Percentiles rank a stretch among this genome's conserved stretches.
These are phyloP conservation scores for Metallyticus violacea DNA, from an alignment of 2,888 invertebrate species.

Conservation along the genomic window DNA sequence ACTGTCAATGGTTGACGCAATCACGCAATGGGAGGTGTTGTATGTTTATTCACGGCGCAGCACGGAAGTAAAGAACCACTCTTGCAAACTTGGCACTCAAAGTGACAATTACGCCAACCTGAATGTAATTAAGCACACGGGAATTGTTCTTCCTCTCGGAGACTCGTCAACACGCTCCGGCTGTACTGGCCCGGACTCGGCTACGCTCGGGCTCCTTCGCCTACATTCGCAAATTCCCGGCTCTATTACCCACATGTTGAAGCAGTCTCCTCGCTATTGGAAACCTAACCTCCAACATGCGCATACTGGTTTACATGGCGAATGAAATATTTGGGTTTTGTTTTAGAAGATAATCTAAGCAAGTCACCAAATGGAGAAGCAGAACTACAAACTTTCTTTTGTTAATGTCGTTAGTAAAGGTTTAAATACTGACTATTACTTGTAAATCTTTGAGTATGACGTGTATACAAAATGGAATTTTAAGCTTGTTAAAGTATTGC, in stretches of 20 bases:
- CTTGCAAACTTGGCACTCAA: neutral
- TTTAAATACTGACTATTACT: no score
- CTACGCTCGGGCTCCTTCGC: neutral
- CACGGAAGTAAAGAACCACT: neutral
- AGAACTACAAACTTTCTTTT: no score
- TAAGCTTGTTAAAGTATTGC: no score
- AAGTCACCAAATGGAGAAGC: no score
- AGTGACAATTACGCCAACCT: neutral
- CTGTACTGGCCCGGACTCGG: neutral
- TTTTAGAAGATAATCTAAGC: no score
- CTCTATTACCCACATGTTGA: neutral
- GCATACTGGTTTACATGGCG: no score
- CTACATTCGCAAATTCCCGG: neutral
- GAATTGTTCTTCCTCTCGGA: neutral
- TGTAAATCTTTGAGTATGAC: no score
- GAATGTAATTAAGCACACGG: neutral
- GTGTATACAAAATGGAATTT: no score
- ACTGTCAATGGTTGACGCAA: neutral
- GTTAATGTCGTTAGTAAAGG: no score
- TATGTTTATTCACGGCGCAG: neutral
- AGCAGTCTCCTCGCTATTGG: neutral
- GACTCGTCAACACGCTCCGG: neutral
- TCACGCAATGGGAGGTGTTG: neutral
- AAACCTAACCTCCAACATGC: no score
- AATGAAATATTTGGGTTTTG: no score